These are phyloP conservation scores for Coturnix japonica DNA, from an alignment of 2,113 vertebrate species.

Conservation along the genomic window DNA sequence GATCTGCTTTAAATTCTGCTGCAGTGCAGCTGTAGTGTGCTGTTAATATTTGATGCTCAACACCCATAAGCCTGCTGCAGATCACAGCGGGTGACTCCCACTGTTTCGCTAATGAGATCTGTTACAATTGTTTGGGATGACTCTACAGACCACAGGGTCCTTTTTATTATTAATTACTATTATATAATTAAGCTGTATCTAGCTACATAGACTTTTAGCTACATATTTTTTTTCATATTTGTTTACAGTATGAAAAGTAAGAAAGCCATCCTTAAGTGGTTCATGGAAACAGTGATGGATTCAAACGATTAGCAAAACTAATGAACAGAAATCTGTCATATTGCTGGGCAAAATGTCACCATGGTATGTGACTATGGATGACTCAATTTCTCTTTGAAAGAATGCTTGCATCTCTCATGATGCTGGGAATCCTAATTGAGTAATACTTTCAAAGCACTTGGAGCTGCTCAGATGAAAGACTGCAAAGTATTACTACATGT, in stretches of 20 bases:
- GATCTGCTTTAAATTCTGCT: neutral
- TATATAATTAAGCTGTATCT: neutral
- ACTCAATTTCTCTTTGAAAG: neutral
- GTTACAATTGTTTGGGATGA: neutral
- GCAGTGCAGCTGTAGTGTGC: neutral
- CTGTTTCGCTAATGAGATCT: neutral
- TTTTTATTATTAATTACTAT: neutral
- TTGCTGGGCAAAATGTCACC: neutral
- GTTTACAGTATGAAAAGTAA: neutral
- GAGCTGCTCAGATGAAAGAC: slow-evolving; percentile 42
- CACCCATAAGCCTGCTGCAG: neutral
- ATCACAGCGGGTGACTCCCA: neutral
- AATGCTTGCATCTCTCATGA: neutral
- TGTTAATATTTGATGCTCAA: neutral
- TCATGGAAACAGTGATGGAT: neutral
- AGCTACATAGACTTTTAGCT: neutral
- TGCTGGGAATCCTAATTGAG: neutral
- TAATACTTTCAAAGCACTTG: slow-evolving; percentile 28
- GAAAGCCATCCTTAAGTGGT: neutral
- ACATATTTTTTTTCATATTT: neutral
- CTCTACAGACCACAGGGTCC: neutral
- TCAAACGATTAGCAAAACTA: neutral
- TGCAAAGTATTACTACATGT: slow-evolving; percentile 5
- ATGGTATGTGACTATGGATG: neutral
- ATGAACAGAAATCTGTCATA: neutral